Conservation (phyloP, 2,888 invertebrate species). For the Pogonocherus hispidulus region DNA sequence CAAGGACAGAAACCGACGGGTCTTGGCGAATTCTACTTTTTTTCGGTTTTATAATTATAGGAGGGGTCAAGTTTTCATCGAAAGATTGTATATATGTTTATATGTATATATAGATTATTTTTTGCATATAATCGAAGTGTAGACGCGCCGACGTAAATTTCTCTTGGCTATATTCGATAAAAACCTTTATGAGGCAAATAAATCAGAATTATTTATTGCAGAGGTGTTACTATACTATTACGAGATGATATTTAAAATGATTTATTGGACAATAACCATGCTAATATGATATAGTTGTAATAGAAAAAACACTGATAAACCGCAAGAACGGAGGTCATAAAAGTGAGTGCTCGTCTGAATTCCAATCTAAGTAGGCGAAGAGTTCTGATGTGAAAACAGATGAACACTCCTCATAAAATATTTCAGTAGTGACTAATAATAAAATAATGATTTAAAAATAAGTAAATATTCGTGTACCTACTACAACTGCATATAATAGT, state of each 20-base stretch:
- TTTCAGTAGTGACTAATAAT: slow-evolving; percentile 6
- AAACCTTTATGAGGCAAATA: not conserved
- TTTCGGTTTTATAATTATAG: too few relatives aligned
- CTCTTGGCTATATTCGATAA: not conserved
- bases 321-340: slow-evolving; percentile 4
- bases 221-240: not conserved
- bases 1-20: too few relatives aligned
- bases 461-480: too few relatives aligned
- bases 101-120: too few relatives aligned
- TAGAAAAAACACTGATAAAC: not conserved
- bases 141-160: not conserved
- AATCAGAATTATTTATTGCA: not conserved
- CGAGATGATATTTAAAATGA: slow-evolving; percentile 17
- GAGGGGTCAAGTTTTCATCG: too few relatives aligned
- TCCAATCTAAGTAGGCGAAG: not conserved
- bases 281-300: not conserved
- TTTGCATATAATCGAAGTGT: not conserved
- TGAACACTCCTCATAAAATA: slow-evolving; percentile 10
- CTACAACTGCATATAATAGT: too few relatives aligned
- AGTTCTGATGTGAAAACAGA: not conserved
- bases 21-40: too few relatives aligned
- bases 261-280: slow-evolving; percentile 1
- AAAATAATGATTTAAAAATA: slow-evolving; percentile 4
- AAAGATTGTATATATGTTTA: too few relatives aligned
- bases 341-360: not conserved